A percentile compares a stretch with the other conserved stretches of the same genome.
Evolutionary conservation across 2,797 vertebrate species (phyloP).

Genomic region (Aldrovandia affinis): DNA sequence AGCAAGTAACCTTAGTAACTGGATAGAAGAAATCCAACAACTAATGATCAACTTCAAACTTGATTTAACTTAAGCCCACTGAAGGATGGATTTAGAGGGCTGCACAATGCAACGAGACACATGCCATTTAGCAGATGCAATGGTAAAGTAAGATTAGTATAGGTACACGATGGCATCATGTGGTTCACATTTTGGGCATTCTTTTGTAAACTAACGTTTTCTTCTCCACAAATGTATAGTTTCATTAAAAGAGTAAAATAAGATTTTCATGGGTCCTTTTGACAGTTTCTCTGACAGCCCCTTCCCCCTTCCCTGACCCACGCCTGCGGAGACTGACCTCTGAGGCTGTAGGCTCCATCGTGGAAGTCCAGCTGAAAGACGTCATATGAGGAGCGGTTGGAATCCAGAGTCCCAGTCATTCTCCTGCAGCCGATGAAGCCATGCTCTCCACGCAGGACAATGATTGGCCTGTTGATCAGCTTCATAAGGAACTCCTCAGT

Average conservation of each 20-base stretch:
- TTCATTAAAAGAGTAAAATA: too few species aligned
- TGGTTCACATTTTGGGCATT: too few species aligned
- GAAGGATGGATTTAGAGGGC: too few species aligned
- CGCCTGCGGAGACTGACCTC: conserved; percentile 69
- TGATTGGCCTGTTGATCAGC: conserved; percentile 94
- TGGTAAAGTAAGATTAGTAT: too few species aligned
- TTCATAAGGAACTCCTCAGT: conserved; percentile 92
- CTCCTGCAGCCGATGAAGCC: conserved; percentile 95
- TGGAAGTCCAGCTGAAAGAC: conserved; percentile 92
- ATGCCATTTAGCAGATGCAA: too few species aligned
- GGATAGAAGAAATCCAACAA: neutral
- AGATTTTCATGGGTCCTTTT: neutral
- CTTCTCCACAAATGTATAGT: too few species aligned
- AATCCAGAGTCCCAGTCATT: conserved; percentile 85
- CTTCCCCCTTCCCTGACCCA: neutral
- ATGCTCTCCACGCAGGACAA: conserved; percentile 91
- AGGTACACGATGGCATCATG: too few species aligned
- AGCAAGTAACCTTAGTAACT: neutral
- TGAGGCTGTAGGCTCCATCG: conserved; percentile 88
- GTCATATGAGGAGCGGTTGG: conserved; percentile 91
- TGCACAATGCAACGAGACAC: too few species aligned
- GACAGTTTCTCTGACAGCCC: neutral
- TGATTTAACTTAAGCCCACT: too few species aligned
- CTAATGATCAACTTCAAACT: neutral
- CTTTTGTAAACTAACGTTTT: too few species aligned